These are phyloP conservation scores for Stenurella melanura DNA, from an alignment of 2,888 invertebrate genomes.

Conservation along the genomic window DNA sequence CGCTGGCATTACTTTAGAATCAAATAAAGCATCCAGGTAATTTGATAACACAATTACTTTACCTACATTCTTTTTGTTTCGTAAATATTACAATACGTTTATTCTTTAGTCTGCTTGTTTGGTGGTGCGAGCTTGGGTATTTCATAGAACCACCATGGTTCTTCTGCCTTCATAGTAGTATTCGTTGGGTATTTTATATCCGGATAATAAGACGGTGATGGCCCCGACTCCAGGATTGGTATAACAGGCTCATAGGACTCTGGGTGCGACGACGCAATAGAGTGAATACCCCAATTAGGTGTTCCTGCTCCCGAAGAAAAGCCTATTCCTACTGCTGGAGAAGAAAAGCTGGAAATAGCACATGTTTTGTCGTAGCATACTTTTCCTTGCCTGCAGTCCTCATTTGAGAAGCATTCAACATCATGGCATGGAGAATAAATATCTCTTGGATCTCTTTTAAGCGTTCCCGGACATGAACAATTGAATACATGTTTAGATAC, in stretches of 20 bases:
- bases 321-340: too few relatives aligned
- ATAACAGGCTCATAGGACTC: too few relatives aligned
- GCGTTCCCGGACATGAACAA: slow-evolving; percentile 37
- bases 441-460: slow-evolving; percentile 37
- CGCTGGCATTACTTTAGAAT: neutral
- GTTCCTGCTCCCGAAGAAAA: too few relatives aligned
- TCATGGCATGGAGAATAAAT: slow-evolving; percentile 39
- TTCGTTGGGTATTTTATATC: too few relatives aligned
- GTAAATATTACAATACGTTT: neutral
- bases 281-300: too few relatives aligned
- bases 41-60: neutral
- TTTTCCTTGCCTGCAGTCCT: slow-evolving; percentile 32
- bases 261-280: too few relatives aligned
- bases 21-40: neutral
- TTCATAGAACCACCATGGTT: slow-evolving; percentile 51
- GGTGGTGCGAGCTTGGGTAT: slow-evolving; percentile 38
- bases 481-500: slow-evolving; percentile 33
- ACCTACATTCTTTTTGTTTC: neutral
- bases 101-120: neutral
- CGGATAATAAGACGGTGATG: too few relatives aligned
- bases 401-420: slow-evolving; percentile 43
- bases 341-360: neutral
- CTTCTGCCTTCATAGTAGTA: too few relatives aligned
- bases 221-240: too few relatives aligned
- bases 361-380: slow-evolving; percentile 8